Evolutionary conservation across 2,888 invertebrate genomes (phyloP).

Genomic region (Minunthozetes semirufus): DNA sequence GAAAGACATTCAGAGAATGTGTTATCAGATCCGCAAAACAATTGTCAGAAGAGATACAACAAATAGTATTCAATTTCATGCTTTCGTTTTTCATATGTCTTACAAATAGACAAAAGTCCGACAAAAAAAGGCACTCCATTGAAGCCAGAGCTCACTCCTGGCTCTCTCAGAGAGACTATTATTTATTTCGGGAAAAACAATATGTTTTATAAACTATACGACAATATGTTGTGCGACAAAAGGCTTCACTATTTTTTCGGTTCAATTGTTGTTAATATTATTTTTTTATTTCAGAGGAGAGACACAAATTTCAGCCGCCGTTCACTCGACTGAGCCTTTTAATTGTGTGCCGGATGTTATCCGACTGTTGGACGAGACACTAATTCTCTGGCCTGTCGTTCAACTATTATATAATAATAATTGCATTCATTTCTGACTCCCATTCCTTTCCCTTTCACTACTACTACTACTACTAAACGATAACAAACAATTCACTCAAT

Average conservation of each 20-base stretch:
- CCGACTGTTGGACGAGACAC: neutral
- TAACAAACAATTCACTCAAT: neutral
- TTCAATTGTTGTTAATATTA: neutral
- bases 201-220: neutral
- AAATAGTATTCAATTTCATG: too few species aligned
- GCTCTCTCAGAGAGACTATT: too few species aligned
- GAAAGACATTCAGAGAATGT: too few species aligned
- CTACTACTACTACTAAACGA: neutral
- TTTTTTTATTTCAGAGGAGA: neutral
- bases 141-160: too few species aligned
- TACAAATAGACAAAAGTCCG: too few species aligned
- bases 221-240: neutral
- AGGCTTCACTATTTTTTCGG: neutral
- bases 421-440: neutral
- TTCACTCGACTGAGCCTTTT: slow-evolving; percentile 23
- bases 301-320: neutral
- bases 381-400: neutral
- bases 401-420: neutral
- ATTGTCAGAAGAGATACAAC: too few species aligned
- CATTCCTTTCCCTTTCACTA: neutral
- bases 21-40: too few species aligned
- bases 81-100: too few species aligned
- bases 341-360: slow-evolving; percentile 29
- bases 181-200: neutral
- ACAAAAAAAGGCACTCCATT: too few species aligned